Evolutionary conservation across 2,888 invertebrate species (phyloP), one percentile per base, ranked within the genome.

Genomic region (Agrilus mali): DNA sequence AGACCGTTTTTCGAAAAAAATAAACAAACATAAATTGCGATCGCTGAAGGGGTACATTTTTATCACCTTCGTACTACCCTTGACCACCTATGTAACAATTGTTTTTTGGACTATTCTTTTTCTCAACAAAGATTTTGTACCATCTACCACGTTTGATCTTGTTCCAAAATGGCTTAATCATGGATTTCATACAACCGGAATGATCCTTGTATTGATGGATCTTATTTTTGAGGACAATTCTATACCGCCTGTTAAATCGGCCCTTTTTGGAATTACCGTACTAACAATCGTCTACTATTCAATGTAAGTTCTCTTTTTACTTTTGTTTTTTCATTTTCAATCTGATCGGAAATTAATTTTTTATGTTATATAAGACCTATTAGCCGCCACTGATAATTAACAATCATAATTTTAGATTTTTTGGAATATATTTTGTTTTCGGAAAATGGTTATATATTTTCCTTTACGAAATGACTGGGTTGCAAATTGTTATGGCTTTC

Each of bases 131-230:
- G 56, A 59, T 38, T 52, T 57, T 33, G 53, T 63, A 2, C 55
- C 56, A 33, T 60, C 60, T 3, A 51, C 48, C 40, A 48, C 49
- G 17, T 32, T 56, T 5, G 59, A 61, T 41, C 45, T 59, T 7
- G 32, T 49, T 4, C 53, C 53, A 8, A 34, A 32, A 4, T 63
- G 59, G 59, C 35, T 60, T n/a, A 63, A 62, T 48, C 63, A 63
- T 40, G 50, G 55, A 13, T 50, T 60, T 31, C 63, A 63, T 47
- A 59, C 59, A 3, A 47, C 49, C 14, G 60, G 60, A 27, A 45
- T 59, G 6, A 33, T 59, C 6, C 47, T 56, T 16, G 51, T 56
- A 15, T 40, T 59, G 12, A 39, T 49, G 10, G 60, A 62, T 44
- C 38, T 55, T 12, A 10, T 50, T 8, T 27, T 43, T 4, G 31